Conservation (phyloP, 2,113 vertebrate species). For the Tragulus kanchil region DNA sequence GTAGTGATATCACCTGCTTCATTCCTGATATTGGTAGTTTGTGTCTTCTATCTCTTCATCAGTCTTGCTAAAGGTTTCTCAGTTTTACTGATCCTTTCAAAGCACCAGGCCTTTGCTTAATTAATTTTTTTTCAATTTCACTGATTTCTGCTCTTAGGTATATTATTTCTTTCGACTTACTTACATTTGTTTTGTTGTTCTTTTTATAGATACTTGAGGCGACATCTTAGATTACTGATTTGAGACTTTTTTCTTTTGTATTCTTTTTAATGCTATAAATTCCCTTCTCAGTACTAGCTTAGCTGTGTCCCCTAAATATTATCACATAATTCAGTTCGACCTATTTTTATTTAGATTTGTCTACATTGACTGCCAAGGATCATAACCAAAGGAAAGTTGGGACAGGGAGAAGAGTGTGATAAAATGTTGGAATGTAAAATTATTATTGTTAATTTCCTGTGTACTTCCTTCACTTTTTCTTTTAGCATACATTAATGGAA, state of each 20-base stretch:
- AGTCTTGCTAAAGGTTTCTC: background rate
- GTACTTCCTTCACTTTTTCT: background rate
- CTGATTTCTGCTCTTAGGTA: background rate
- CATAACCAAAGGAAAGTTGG: background rate
- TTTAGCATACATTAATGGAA: constrained; percentile 8
- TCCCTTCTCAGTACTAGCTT: background rate
- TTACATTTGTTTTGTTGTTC: background rate
- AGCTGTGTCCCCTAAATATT: background rate
- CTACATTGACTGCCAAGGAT: background rate
- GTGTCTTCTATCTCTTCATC: background rate
- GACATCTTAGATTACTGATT: constrained; percentile 17
- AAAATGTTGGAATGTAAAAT: background rate
- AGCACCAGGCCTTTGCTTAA: background rate
- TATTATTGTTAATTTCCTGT: background rate
- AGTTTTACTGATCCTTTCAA: background rate
- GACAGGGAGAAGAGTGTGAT: background rate
- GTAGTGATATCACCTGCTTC: background rate
- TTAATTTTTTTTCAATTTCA: background rate
- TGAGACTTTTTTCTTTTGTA: background rate
- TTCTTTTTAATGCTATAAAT: background rate
- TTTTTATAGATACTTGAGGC: background rate
- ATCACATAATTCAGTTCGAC: background rate
- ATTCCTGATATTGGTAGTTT: background rate
- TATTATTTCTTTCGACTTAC: background rate
- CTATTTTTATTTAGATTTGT: background rate